These are phyloP conservation scores for Chinchilla lanigera DNA, from an alignment of 2,113 vertebrate genomes.

Conservation along the genomic window DNA sequence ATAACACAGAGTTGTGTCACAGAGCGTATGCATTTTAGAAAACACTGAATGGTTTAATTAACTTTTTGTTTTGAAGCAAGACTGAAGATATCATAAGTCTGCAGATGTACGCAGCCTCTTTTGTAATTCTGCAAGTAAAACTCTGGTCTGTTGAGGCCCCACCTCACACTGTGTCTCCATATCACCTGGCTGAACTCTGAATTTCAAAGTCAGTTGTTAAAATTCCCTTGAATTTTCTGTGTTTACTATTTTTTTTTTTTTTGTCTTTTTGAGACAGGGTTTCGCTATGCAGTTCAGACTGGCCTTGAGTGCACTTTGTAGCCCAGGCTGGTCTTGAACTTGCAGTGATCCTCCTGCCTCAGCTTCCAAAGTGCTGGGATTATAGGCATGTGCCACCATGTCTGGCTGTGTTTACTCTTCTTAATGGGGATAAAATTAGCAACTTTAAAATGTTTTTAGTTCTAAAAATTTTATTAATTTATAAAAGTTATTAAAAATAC, in stretches of 20 bases:
- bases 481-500: neutral
- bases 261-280: neutral
- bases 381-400: too few species aligned
- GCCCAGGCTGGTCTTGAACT: too few species aligned
- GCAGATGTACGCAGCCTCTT: neutral
- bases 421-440: neutral
- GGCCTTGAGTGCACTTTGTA: too few species aligned
- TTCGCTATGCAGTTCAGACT: too few species aligned
- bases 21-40: neutral
- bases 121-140: neutral
- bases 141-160: neutral
- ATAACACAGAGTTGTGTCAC: too few species aligned
- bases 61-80: neutral
- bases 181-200: neutral
- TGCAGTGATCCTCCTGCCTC: too few species aligned
- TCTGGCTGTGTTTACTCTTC: neutral
- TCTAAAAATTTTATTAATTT: neutral
- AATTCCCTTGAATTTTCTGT: neutral
- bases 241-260: neutral
- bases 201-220: constrained; percentile 36
- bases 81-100: neutral
- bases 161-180: neutral
- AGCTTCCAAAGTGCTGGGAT: too few species aligned
- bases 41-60: neutral
- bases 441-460: neutral